Base-by-base conservation (phyloP, 2,797 vertebrate genomes). In the Urosaurus nigricauda region DNA sequence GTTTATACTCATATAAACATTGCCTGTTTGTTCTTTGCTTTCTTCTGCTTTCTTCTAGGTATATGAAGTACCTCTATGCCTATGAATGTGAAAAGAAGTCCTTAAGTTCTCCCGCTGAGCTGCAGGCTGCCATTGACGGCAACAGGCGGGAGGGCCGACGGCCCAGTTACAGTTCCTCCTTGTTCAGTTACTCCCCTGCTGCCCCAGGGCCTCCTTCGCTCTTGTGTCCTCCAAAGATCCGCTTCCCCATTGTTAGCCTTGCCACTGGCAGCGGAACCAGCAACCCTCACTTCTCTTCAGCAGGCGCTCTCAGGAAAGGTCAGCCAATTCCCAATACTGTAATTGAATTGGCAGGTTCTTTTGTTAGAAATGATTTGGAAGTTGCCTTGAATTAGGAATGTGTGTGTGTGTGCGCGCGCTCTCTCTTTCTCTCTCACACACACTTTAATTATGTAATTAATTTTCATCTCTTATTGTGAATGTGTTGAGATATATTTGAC, bases 51-150 rank as follows among this genome's bases (percentile, higher is more conserved):
- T 32, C 3, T 79, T 84, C 35, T 92, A 99, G 99, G 97, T 99
- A 99, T 95, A 99, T 99, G 99, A 99, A 99, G 96, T 99, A 99
- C 94, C 97, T 99, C 24, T 99, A 99, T 17, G 98, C 98, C 2
- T 99, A 97, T 0, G 98, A 99, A 95, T 99, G 99, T 2, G 98
- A 99, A 96, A 98, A 98, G 96, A 99, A 98, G 92, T 97, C 98
- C 12, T 97, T 99, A 93, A 99, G 98, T 95, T 99, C 98, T 63
- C 99, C 98, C 0, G 98, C 97, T 0, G 98, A 99, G 94, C 97
- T 99, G 4, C 98, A 99, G 97, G 98, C 98, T 0, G 98, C 98
- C 78, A 99, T 99, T 0, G 98, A 99, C 53, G 99, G 99, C 93
- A 99, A 99, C 96, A 91, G 97, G 37, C 92, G 96, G 43, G 99